Percentiles rank a stretch among this genome's conserved stretches.
Conservation (phyloP, 2,888 invertebrate species). For the Dicyrtomina minuta region DNA sequence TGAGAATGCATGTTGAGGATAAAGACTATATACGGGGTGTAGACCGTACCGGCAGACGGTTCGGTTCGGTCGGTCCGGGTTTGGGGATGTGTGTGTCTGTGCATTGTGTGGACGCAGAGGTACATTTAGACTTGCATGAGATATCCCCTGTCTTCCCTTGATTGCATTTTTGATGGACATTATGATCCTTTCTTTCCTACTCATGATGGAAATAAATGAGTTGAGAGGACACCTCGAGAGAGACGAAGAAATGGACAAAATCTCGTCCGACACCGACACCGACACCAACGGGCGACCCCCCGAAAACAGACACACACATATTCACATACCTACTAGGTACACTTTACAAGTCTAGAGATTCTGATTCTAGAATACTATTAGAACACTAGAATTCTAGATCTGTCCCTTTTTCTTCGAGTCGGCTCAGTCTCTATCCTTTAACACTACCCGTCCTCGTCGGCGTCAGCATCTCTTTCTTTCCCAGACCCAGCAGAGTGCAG, state of each 20-base stretch:
- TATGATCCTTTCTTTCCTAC: constrained; percentile 38
- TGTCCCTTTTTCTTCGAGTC: background rate
- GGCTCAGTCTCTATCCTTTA: background rate
- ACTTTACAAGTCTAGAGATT: too few relatives aligned
- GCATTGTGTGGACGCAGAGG: constrained; percentile 1
- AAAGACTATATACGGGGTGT: too few relatives aligned
- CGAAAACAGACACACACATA: too few relatives aligned
- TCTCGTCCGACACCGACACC: too few relatives aligned
- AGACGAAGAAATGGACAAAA: constrained; percentile 18
- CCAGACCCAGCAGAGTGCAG: too few relatives aligned
- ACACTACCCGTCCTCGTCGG: too few relatives aligned
- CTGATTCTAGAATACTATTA: too few relatives aligned
- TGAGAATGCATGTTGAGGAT: background rate
- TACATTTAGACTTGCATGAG: constrained; percentile 42
- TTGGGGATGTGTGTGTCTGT: background rate
- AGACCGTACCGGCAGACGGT: too few relatives aligned
- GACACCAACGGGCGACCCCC: too few relatives aligned
- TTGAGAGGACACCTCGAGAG: constrained; percentile 33
- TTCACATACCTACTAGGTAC: too few relatives aligned
- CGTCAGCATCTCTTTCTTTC: too few relatives aligned
- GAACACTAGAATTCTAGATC: constrained; percentile 1
- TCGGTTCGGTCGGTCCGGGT: too few relatives aligned
- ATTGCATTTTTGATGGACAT: constrained; percentile 48
- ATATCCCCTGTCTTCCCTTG: constrained; percentile 43
- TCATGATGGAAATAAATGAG: constrained; percentile 46